Conservation (phyloP, 2,113 vertebrate species). For the Trematocara stigmaticum region DNA sequence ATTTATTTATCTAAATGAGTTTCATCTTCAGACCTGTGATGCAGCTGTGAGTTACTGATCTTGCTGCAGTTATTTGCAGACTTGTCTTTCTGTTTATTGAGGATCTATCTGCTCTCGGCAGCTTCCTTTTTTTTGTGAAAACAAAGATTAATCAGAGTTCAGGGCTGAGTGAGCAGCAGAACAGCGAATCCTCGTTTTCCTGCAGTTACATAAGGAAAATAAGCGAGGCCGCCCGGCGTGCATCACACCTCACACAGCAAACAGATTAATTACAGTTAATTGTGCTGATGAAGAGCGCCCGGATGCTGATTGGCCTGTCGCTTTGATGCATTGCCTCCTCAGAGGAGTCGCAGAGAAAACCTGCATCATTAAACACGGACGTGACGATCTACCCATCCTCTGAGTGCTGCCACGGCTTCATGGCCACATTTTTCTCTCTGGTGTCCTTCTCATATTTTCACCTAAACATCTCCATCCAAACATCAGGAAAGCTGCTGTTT, state of each 20-base stretch:
- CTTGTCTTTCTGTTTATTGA: neutral
- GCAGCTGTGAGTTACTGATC: neutral
- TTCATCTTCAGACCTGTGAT: neutral
- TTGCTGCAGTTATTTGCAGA: neutral
- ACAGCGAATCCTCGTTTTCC: neutral
- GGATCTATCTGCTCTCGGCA: neutral
- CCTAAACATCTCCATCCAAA: neutral
- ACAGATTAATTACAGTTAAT: neutral
- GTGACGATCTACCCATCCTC: neutral
- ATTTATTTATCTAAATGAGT: neutral
- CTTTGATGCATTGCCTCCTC: conserved; percentile 20
- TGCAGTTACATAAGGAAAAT: neutral
- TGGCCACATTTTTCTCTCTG: neutral
- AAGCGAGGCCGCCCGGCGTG: neutral
- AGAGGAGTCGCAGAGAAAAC: neutral
- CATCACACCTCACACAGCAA: neutral
- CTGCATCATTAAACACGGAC: neutral
- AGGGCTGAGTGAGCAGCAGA: neutral
- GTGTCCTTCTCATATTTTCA: neutral
- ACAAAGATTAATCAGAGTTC: neutral
- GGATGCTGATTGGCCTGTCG: conserved; percentile 22
- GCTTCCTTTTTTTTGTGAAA: neutral
- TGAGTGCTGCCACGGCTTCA: neutral
- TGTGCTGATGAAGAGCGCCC: neutral
- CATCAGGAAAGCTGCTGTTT: neutral